Percentiles rank a stretch among this genome's conserved stretches.
Conservation (phyloP, 2,888 invertebrate species). For the Macropis europaea region DNA sequence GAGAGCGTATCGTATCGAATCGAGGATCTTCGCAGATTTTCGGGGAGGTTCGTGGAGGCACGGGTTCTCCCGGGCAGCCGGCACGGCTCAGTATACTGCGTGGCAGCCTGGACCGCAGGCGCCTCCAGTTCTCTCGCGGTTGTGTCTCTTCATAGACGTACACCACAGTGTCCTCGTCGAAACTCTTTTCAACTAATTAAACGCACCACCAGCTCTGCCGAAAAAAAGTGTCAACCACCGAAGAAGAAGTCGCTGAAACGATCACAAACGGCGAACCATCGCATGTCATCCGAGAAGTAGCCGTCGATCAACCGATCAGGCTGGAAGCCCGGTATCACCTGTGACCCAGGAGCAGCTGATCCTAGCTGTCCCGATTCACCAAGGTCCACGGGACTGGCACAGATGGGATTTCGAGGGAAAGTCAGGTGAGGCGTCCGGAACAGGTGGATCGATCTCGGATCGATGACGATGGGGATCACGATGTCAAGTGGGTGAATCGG, state of each 20-base stretch:
- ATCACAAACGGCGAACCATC: no score
- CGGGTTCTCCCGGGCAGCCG: constrained; percentile 66
- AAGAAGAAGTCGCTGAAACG: no score
- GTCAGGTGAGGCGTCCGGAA: no score
- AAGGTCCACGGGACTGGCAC: background rate
- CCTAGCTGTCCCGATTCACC: background rate
- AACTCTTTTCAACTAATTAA: background rate
- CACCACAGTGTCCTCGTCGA: constrained; percentile 11
- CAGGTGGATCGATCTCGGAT: constrained; percentile 36
- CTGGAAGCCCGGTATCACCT: constrained; percentile 25
- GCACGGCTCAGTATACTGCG: constrained; percentile 73
- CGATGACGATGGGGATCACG: constrained; percentile 1
- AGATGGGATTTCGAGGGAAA: background rate
- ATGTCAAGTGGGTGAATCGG: constrained; percentile 10
- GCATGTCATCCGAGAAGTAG: background rate
- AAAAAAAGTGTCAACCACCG: no score
- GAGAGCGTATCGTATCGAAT: constrained; percentile 73
- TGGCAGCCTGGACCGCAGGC: constrained; percentile 76
- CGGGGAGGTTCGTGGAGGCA: constrained; percentile 71
- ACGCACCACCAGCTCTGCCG: no score
- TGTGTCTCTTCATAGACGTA: constrained; percentile 35
- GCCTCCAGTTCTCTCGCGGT: constrained; percentile 57
- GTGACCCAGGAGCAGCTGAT: constrained; percentile 24
- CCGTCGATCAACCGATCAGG: background rate
- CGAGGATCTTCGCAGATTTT: constrained; percentile 77